A percentile compares a stretch with the other conserved stretches of the same genome.
Evolutionary conservation across 2,797 vertebrate genomes (phyloP).

Genomic region (Tapera naevia): DNA sequence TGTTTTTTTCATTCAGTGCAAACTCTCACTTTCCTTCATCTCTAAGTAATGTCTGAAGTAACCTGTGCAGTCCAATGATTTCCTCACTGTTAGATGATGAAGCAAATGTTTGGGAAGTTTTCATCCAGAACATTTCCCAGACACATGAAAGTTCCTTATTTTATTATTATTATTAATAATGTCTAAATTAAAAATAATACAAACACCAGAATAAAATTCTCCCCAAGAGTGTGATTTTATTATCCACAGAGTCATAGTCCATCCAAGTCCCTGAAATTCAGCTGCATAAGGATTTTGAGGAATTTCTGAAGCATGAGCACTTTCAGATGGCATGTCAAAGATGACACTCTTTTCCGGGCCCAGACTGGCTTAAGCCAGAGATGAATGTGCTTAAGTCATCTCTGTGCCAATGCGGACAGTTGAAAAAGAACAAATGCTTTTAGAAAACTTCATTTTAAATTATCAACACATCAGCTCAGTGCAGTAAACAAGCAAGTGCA

Average conservation of each 20-base stretch:
- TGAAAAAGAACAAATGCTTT: neutral
- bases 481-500: neutral
- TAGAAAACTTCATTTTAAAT: neutral
- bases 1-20: neutral
- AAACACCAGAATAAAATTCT: neutral
- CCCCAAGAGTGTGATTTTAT: neutral
- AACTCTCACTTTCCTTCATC: neutral
- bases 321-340: neutral
- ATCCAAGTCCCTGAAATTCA: neutral
- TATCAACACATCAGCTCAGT: neutral
- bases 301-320: neutral
- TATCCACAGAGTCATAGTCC: neutral
- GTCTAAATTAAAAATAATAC: neutral
- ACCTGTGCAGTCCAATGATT: neutral
- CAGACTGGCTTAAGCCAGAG: neutral
- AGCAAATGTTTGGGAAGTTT: neutral
- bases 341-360: neutral
- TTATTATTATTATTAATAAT: neutral
- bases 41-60: neutral
- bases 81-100: neutral
- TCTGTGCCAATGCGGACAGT: neutral
- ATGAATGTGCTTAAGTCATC: neutral
- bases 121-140: neutral
- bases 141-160: neutral
- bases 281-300: neutral